phyloP scores from a whole-genome alignment of 2,888 invertebrate genomes.

The Caenorhabditis sulstoni region DNA sequence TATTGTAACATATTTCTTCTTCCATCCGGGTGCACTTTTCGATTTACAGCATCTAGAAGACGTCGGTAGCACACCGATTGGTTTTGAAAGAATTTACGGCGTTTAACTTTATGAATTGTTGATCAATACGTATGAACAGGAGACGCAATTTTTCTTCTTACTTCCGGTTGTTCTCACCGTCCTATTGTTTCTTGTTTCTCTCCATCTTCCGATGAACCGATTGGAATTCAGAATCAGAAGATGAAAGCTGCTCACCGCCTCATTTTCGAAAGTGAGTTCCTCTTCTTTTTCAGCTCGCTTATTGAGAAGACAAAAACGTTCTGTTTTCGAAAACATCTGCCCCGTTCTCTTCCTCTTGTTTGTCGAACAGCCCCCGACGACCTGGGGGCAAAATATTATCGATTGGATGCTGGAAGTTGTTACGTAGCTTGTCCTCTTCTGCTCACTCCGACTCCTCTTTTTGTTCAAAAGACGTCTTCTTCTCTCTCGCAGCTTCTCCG shows the following conservation, averaged over 20 bases:
- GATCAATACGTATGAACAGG: neutral
- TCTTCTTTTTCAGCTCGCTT: conserved; percentile 12
- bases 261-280: conserved; percentile 17
- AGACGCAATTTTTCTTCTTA: neutral
- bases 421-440: neutral
- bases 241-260: conserved; percentile 4
- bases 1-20: conserved; percentile 47
- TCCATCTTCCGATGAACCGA: neutral
- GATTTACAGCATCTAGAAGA: conserved; percentile 17
- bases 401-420: neutral
- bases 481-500: neutral
- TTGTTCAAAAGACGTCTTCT: neutral
- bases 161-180: conserved; percentile 3
- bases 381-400: conserved; percentile 1
- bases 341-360: neutral
- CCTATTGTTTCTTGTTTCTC: neutral
- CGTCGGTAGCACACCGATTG: conserved; percentile 23
- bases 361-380: conserved; percentile 6
- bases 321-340: conserved; percentile 21
- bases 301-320: conserved; percentile 3
- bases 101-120: conserved; percentile 21
- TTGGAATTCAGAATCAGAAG: conserved; percentile 5
- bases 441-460: conserved; percentile 8
- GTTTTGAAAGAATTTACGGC: conserved; percentile 24
- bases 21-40: conserved; percentile 25